These are phyloP conservation scores for Chromobotia macracanthus DNA, from an alignment of 2,797 vertebrate genomes.

Conservation along the genomic window DNA sequence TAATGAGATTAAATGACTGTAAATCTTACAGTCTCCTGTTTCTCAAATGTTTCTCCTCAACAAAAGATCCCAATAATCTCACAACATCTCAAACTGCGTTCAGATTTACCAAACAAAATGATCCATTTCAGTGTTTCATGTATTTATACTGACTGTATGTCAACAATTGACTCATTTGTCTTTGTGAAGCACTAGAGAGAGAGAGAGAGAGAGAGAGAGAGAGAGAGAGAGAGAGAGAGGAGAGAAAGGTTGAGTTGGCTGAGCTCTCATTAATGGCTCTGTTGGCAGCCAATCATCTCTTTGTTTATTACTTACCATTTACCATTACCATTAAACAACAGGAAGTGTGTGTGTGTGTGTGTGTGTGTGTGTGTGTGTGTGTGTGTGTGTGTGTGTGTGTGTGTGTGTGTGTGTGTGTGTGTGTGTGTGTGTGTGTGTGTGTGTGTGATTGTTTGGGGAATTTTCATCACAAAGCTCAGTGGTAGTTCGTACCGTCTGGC, in stretches of 20 bases:
- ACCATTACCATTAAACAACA: slow-evolving; percentile 43
- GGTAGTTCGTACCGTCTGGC: neutral
- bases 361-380: slow-evolving; percentile 23
- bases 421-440: neutral
- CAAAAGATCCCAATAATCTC: no score
- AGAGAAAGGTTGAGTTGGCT: slow-evolving; percentile 4
- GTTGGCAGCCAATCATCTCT: slow-evolving; percentile 21
- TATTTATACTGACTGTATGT: no score
- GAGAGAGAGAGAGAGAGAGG: slow-evolving; percentile 6
- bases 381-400: slow-evolving; percentile 14
- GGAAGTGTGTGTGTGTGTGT: no score
- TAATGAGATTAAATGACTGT: no score
- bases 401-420: neutral
- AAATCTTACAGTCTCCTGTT: no score
- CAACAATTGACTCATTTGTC: no score
- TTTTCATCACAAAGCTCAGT: slow-evolving; percentile 21
- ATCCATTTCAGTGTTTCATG: no score
- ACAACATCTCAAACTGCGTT: no score
- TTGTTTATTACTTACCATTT: slow-evolving; percentile 48
- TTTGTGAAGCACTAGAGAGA: no score
- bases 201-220: slow-evolving; percentile 18
- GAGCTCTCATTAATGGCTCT: slow-evolving; percentile 26
- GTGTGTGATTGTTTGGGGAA: slow-evolving; percentile 28
- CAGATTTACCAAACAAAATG: no score
- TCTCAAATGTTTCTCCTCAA: neutral